Percentiles rank a stretch among this genome's conserved stretches.
phyloP scores from a whole-genome alignment of 1,140 invertebrate species.

The Bicyclus anynana region DNA sequence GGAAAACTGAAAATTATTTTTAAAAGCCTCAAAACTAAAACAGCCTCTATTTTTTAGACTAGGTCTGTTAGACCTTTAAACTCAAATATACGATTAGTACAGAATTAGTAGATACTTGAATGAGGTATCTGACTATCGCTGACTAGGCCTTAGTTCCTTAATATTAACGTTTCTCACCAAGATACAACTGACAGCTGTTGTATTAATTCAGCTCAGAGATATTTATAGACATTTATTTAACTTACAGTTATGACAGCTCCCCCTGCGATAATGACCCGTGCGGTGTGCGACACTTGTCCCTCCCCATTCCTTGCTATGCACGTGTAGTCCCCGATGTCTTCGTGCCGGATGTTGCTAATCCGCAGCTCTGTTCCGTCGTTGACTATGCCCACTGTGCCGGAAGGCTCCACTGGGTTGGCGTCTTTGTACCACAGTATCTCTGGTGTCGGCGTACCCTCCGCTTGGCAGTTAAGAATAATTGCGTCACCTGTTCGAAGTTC shows the following conservation, averaged over 20 bases:
- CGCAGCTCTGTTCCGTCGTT: conserved; percentile 94
- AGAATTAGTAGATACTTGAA: too few relatives aligned
- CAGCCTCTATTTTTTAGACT: too few relatives aligned
- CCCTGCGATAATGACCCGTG: conserved; percentile 96
- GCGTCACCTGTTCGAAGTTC: conserved; percentile 83
- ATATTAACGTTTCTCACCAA: too few relatives aligned
- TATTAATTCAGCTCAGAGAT: too few relatives aligned
- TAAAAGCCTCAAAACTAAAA: too few relatives aligned
- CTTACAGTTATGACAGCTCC: conserved; percentile 85
- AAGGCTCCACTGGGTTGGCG: conserved; percentile 91
- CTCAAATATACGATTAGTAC: too few relatives aligned
- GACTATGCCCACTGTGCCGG: conserved; percentile 90
- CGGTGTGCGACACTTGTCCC: conserved; percentile 95
- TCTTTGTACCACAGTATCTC: conserved; percentile 96
- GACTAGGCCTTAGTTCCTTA: too few relatives aligned
- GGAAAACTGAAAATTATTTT: too few relatives aligned
- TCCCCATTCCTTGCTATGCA: conserved; percentile 96
- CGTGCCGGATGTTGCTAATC: conserved; percentile 92
- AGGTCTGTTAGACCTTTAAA: too few relatives aligned
- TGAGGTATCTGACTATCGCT: too few relatives aligned
- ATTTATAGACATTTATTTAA: too few relatives aligned
- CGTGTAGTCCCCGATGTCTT: conserved; percentile 96
- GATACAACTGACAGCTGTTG: too few relatives aligned
- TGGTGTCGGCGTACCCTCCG: conserved; percentile 93
- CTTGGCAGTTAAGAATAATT: conserved; percentile 96